A percentile compares a stretch with the other conserved stretches of the same genome.
Conservation (phyloP, 2,113 vertebrate genomes). For the Ardeotis arabs region DNA sequence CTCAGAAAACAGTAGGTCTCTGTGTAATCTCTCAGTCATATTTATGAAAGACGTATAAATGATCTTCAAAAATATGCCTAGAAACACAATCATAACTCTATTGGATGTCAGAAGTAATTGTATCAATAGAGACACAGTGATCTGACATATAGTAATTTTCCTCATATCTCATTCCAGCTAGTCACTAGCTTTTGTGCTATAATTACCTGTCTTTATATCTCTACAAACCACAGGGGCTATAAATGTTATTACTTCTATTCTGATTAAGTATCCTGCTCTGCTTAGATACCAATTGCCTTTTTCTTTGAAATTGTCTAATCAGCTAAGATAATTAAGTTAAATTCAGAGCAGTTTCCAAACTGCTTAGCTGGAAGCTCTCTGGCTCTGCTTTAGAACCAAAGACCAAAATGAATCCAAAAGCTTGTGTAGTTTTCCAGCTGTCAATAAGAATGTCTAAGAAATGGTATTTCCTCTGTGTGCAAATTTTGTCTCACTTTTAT, state of each 20-base stretch:
- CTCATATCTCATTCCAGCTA: background rate
- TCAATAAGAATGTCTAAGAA: background rate
- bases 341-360: constrained; percentile 14
- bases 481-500: background rate
- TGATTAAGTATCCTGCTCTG: background rate
- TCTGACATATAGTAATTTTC: background rate
- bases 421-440: background rate
- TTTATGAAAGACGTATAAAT: background rate
- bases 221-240: background rate
- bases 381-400: background rate
- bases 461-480: background rate
- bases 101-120: background rate
- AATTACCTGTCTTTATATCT: constrained; percentile 18
- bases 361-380: background rate
- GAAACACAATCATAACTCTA: background rate
- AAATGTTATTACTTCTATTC: constrained; percentile 16
- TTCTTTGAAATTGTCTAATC: constrained; percentile 14
- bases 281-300: background rate
- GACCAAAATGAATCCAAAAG: background rate
- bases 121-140: background rate
- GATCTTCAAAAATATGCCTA: background rate
- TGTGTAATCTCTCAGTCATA: background rate
- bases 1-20: background rate
- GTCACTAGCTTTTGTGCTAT: background rate
- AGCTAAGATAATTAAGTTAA: background rate